Evolutionary conservation across 2,797 vertebrate species (phyloP).

Genomic region (Rhinogobio ventralis): DNA sequence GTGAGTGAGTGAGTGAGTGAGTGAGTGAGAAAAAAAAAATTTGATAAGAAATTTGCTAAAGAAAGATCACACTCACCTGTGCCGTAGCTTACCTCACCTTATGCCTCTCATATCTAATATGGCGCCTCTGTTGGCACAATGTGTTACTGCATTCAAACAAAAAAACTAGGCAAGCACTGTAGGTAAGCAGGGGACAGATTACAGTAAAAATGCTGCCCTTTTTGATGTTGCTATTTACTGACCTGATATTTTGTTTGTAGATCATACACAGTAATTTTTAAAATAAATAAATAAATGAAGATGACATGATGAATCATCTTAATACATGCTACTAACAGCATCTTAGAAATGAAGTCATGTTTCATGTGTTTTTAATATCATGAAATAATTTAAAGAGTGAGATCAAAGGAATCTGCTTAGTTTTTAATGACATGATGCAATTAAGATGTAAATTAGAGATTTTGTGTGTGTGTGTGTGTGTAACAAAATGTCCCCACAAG

Average conservation of each 20-base stretch:
- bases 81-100: neutral
- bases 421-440: slow-evolving; percentile 4
- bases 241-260: neutral
- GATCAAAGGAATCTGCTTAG: neutral
- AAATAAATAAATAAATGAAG: neutral
- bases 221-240: neutral
- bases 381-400: neutral
- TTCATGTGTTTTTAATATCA: neutral
- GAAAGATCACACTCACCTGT: neutral
- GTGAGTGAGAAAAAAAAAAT: neutral
- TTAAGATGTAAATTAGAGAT: slow-evolving; percentile 22
- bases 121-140: slow-evolving; percentile 13
- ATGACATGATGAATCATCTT: neutral
- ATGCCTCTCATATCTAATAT: neutral
- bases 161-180: neutral
- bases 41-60: neutral
- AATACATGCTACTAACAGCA: neutral
- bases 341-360: neutral
- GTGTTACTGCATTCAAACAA: neutral
- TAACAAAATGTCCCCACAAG: too few relatives aligned
- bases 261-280: neutral
- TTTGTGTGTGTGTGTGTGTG: neutral
- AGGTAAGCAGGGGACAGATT: neutral
- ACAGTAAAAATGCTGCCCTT: neutral
- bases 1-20: neutral